Conservation (phyloP, 2,797 vertebrate species). For the Simalia tracyae region DNA sequence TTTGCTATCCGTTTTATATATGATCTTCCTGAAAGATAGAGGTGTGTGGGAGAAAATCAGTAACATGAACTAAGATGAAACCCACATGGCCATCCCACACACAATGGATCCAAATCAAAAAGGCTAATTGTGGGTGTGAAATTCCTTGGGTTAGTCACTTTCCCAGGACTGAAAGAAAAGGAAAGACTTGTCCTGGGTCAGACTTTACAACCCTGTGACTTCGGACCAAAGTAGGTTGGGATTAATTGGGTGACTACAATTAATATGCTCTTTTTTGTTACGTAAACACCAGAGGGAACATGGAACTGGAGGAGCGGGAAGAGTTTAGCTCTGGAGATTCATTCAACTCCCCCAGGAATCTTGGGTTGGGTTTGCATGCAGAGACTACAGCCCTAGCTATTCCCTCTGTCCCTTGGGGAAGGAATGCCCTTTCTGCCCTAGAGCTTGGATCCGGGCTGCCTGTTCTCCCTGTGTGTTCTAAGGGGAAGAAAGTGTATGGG, state of each 20-base stretch:
- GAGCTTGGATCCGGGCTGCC: neutral
- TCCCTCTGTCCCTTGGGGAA: neutral
- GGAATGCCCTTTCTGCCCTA: neutral
- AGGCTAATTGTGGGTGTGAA: accelerated
- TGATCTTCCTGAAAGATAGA: neutral
- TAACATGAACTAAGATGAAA: accelerated
- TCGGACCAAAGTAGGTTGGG: too few relatives aligned
- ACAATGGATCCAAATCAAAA: neutral
- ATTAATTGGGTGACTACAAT: neutral
- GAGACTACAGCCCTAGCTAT: neutral
- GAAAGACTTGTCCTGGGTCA: neutral
- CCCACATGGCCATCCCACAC: neutral
- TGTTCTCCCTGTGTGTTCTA: neutral
- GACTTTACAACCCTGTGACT: neutral
- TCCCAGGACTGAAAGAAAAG: neutral
- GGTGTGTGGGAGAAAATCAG: neutral
- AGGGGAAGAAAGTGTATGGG: neutral
- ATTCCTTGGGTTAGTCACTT: neutral
- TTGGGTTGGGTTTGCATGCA: neutral
- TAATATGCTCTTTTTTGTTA: neutral
- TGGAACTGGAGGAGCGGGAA: neutral
- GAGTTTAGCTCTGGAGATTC: neutral
- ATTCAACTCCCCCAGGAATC: neutral
- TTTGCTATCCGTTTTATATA: neutral
- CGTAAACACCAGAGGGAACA: neutral